Conservation (phyloP, 2,797 vertebrate genomes). For the Meda fulgida region DNA sequence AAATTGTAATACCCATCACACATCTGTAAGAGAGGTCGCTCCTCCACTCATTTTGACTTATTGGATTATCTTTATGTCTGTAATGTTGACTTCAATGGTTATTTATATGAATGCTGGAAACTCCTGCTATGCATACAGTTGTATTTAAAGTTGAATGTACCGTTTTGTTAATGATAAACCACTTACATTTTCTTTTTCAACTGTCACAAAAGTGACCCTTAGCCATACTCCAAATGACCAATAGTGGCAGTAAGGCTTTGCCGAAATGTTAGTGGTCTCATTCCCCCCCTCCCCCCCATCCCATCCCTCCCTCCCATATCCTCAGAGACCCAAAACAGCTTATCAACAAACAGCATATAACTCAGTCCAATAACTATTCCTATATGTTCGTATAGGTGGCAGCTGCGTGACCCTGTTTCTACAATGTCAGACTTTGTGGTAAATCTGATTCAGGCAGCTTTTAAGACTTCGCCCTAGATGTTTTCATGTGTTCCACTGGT, state of each 20-base stretch:
- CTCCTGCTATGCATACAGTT: constrained; percentile 7
- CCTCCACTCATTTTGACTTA: constrained; percentile 1
- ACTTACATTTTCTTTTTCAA: not conserved
- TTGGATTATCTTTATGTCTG: constrained; percentile 17
- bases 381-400: constrained; percentile 21
- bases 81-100: constrained; percentile 14
- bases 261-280: not conserved
- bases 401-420: constrained; percentile 34
- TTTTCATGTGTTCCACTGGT: constrained; percentile 1
- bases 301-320: not conserved
- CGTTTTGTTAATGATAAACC: constrained; percentile 1
- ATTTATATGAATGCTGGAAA: constrained; percentile 31
- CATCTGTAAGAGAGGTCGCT: not conserved
- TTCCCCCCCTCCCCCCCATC: not conserved
- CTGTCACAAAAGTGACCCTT: not conserved
- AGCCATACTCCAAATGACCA: not conserved
- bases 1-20: not conserved
- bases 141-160: not conserved
- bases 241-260: not conserved
- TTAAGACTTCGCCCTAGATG: constrained; percentile 4
- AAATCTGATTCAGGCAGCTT: constrained; percentile 43
- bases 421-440: constrained; percentile 38
- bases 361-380: not conserved
- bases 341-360: constrained; percentile 18
- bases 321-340: not conserved